A percentile compares a stretch with the other conserved stretches of the same genome.
phyloP scores from a whole-genome alignment of 1,140 invertebrate species.

The Caerostris darwini region DNA sequence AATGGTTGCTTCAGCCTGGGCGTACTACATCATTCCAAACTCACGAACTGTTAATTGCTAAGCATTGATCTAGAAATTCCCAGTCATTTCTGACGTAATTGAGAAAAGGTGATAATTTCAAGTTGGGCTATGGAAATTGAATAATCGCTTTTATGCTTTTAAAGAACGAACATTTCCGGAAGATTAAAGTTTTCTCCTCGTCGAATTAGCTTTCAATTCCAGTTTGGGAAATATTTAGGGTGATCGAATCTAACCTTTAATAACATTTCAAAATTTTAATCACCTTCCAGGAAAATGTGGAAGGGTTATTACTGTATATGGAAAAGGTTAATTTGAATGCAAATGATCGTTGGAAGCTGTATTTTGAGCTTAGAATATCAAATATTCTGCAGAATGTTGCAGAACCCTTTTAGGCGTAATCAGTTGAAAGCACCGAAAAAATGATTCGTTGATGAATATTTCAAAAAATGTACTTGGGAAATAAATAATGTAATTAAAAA shows the following conservation, averaged over 20 bases:
- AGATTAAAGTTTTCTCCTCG: conserved; percentile 19
- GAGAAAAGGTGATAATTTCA: conserved; percentile 31
- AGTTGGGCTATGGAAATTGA: conserved; percentile 20
- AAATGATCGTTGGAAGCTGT: conserved; percentile 8
- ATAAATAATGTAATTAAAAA: not conserved
- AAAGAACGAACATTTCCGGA: conserved; percentile 35
- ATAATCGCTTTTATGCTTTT: conserved; percentile 63
- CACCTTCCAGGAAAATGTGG: not conserved
- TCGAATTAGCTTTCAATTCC: conserved; percentile 34
- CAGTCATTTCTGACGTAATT: not conserved
- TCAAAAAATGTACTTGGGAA: not conserved
- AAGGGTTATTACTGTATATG: not conserved
- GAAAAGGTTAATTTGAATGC: conserved; percentile 55
- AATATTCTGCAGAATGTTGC: not conserved
- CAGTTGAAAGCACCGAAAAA: not conserved
- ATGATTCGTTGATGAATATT: not conserved
- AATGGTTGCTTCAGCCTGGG: not conserved
- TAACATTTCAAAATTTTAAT: conserved; percentile 34
- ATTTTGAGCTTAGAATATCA: conserved; percentile 3
- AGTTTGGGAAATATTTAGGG: conserved; percentile 34
- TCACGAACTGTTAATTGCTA: not conserved
- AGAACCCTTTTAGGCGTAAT: not conserved
- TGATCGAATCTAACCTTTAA: conserved; percentile 35
- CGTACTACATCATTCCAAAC: not conserved
- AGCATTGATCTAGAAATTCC: not conserved